phyloP scores from a whole-genome alignment of 2,888 invertebrate species.

The Artemia sinica region DNA sequence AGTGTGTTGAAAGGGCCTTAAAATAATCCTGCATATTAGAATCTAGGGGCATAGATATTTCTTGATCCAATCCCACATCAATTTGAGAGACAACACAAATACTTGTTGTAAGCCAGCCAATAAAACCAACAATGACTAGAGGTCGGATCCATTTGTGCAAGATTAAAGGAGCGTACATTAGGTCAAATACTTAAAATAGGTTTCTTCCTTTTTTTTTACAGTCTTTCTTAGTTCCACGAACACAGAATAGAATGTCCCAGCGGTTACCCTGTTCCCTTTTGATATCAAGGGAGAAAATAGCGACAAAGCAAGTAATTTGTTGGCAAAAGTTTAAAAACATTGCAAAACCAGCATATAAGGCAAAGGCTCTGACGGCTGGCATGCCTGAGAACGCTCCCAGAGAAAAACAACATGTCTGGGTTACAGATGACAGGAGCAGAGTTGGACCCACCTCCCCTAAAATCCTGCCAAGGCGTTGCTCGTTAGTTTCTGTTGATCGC shows the following conservation, averaged over 20 bases:
- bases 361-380: constrained; percentile 95
- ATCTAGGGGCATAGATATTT: constrained; percentile 90
- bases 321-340: constrained; percentile 83
- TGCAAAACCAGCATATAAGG: constrained; percentile 88
- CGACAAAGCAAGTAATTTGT: constrained; percentile 88
- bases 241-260: constrained; percentile 66
- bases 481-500: constrained; percentile 45
- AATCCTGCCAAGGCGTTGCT: constrained; percentile 73
- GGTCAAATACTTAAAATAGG: constrained; percentile 67
- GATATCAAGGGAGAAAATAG: constrained; percentile 67
- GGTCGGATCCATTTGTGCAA: constrained; percentile 45
- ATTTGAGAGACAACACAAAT: constrained; percentile 75
- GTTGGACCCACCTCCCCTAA: constrained; percentile 90
- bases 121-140: constrained; percentile 23
- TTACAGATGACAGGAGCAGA: constrained; percentile 80
- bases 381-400: constrained; percentile 68
- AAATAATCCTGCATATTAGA: constrained; percentile 91
- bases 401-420: constrained; percentile 92
- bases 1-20: constrained; percentile 37
- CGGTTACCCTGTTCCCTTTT: constrained; percentile 51
- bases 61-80: constrained; percentile 85
- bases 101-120: constrained; percentile 41
- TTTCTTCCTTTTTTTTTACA: constrained; percentile 46
- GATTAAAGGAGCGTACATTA: constrained; percentile 65
- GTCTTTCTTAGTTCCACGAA: constrained; percentile 49